Percentiles rank a stretch among this genome's conserved stretches.
Evolutionary conservation across 2,113 vertebrate species (phyloP).

Genomic region (Mastomys coucha): DNA sequence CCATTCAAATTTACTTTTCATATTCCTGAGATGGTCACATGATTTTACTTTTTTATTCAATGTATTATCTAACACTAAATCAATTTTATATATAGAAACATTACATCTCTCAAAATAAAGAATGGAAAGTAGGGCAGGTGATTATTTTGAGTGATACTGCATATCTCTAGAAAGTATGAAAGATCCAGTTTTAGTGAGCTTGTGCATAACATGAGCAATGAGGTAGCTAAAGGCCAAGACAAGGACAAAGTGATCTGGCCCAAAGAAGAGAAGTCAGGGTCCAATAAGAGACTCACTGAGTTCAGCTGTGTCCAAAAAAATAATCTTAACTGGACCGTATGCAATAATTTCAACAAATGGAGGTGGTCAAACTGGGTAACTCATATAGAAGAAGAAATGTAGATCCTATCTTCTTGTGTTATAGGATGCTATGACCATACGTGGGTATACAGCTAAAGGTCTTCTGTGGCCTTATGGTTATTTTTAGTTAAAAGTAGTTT

Average conservation of each 20-base stretch:
- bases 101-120: neutral
- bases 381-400: neutral
- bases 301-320: neutral
- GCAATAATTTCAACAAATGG: neutral
- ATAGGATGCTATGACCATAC: neutral
- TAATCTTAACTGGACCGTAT: neutral
- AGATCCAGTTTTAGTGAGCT: neutral
- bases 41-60: neutral
- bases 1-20: neutral
- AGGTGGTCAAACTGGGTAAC: neutral
- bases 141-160: neutral
- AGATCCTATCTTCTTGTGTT: neutral
- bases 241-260: neutral
- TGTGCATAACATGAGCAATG: neutral
- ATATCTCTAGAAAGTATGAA: neutral
- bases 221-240: neutral
- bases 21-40: neutral
- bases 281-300: neutral
- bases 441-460: rapidly evolving
- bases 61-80: neutral
- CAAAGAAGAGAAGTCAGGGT: neutral
- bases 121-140: neutral
- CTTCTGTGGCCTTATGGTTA: neutral
- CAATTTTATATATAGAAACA: neutral
- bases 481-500: neutral